phyloP scores from a whole-genome alignment of 2,888 invertebrate genomes.

The Idaea dimidiata region DNA sequence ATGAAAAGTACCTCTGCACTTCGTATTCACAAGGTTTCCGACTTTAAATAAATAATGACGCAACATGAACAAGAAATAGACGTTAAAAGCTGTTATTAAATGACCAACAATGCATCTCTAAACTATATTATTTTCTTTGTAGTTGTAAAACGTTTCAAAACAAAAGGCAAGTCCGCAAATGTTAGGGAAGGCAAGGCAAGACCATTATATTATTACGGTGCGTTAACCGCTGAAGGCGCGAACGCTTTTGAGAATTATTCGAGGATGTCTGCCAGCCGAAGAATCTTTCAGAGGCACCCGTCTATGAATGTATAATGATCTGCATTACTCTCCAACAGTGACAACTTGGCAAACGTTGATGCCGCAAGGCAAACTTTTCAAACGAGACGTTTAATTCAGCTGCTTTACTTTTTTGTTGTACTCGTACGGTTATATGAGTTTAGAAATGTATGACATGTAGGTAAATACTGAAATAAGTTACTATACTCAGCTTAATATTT shows the following conservation, averaged over 20 bases:
- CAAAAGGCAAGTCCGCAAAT: constrained; percentile 38
- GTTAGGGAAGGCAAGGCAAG: constrained; percentile 37
- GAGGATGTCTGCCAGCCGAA: constrained; percentile 53
- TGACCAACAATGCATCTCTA: neutral
- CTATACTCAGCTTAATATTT: too few species aligned
- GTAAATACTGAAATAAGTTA: too few species aligned
- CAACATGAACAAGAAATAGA: neutral
- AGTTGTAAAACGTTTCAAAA: constrained; percentile 18
- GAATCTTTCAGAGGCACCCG: constrained; percentile 66
- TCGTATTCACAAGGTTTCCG: neutral
- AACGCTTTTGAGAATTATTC: constrained; percentile 60
- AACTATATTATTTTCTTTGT: neutral
- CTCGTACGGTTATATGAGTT: neutral
- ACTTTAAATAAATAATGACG: neutral
- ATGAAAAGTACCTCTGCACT: too few species aligned
- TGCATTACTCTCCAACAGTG: constrained; percentile 30
- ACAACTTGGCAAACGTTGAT: constrained; percentile 12
- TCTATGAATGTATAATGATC: constrained; percentile 77
- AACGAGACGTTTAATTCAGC: constrained; percentile 3
- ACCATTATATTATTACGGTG: constrained; percentile 76
- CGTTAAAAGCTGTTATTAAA: neutral
- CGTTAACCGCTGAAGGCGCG: constrained; percentile 55
- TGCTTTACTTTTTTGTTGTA: neutral
- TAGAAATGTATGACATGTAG: neutral
- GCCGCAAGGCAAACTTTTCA: constrained; percentile 2